Base-by-base conservation (phyloP, 2,797 vertebrate species). In the Coranthus polyacanthus region DNA sequence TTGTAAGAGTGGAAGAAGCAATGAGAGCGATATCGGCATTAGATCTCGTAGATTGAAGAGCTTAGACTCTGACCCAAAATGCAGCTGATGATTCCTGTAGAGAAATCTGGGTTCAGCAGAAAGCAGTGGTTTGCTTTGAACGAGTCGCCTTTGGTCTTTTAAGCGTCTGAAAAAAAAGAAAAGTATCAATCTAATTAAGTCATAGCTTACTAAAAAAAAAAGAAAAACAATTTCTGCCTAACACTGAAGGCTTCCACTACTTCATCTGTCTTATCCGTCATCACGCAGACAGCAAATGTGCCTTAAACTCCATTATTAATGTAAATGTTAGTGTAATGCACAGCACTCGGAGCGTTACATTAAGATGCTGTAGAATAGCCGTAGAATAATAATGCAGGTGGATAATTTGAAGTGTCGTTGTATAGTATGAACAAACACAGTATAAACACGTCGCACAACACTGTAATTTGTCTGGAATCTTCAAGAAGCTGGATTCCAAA, bases 1-100 rank as follows among this genome's bases (percentile, higher is more conserved):
- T 62, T 59, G 85, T 74, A 44, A 24, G 53, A 71, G 18, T 21
- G n/a, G 42, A 60, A 66, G 45, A 67, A 63, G 46, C 50, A 62
- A 44, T 60, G 18, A 58, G 46, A 65, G 21, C 12, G 58, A 36
- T 71, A 62, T 76, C 64, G 20, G 21, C 12, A 21, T 56, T 66
- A 55, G 7, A 69, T 67, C 43, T 78, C 16, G 38, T 1, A 10
- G 26, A 46, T 15, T 32, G 32, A 60, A 63, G 72, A 69, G 58
- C 34, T 69, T 21, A 62, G 54, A 50, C 32, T 69, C 32, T 6
- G 16, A 45, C 22, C 13, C 12, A 42, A 43, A 65, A 72, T 38
- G 22, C 49, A 38, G 9, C 0, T 61, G 15, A 74, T 67, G 46
- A 39, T 47, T 63, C 16, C 7, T 7, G 8, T 26, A 26, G 8